Evolutionary conservation across 2,888 invertebrate species (phyloP).

Genomic region (Teinopalpus imperialis): DNA sequence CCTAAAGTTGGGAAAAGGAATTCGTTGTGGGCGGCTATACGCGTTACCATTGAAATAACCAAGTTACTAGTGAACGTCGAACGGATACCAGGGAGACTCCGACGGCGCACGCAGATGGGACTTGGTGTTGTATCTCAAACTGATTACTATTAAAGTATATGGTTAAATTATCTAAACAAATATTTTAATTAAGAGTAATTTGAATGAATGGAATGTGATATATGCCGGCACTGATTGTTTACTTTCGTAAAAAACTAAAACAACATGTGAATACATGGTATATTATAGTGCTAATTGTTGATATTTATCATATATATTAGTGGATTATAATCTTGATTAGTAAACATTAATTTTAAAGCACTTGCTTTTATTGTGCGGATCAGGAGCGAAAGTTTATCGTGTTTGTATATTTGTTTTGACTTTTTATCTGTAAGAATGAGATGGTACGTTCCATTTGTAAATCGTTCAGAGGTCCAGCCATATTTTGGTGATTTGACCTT

Average conservation of each 20-base stretch:
- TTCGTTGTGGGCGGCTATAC: constrained; percentile 52
- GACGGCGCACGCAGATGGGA: constrained; percentile 44
- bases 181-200: background rate
- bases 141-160: constrained; percentile 20
- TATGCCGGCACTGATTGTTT: constrained; percentile 58
- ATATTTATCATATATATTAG: background rate
- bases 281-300: background rate
- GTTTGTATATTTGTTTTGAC: constrained; percentile 22
- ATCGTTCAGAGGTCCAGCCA: constrained; percentile 10
- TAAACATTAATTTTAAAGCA: constrained; percentile 2
- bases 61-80: constrained; percentile 50
- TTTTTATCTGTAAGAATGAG: constrained; percentile 1
- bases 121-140: constrained; percentile 37
- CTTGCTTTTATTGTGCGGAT: constrained; percentile 29
- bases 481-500: constrained; percentile 40
- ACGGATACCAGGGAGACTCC: constrained; percentile 55
- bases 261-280: constrained; percentile 2
- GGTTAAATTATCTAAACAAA: constrained; percentile 8
- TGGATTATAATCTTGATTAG: background rate
- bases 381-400: constrained; percentile 32
- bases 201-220: constrained; percentile 26
- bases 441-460: constrained; percentile 12
- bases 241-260: constrained; percentile 31
- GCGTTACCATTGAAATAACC: constrained; percentile 65
- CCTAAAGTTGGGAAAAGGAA: constrained; percentile 35